phyloP scores from a whole-genome alignment of 2,113 vertebrate species.

The Sturnira hondurensis region DNA sequence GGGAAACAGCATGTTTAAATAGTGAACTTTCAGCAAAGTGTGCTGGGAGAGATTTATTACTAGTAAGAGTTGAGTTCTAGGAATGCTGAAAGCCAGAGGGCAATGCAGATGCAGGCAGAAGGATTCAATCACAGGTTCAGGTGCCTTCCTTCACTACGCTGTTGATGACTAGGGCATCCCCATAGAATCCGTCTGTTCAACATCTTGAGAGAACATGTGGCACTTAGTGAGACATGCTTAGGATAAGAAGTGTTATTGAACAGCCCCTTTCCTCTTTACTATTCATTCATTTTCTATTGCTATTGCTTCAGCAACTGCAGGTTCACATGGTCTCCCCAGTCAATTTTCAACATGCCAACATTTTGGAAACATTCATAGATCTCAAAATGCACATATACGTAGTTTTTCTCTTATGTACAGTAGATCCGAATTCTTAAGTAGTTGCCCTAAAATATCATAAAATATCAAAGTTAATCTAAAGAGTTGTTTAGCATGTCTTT shows the following conservation, averaged over 20 bases:
- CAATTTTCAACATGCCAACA: neutral
- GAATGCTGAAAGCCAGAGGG: constrained; percentile 45
- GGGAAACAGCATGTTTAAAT: neutral
- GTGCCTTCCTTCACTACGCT: neutral
- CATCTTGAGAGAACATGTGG: constrained; percentile 52
- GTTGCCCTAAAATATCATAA: neutral
- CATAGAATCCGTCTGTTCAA: constrained; percentile 24
- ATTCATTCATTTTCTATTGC: neutral
- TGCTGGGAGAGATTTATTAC: constrained; percentile 57
- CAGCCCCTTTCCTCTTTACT: neutral
- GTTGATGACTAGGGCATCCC: neutral
- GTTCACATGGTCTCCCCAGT: neutral
- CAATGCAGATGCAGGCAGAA: neutral
- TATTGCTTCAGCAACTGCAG: neutral
- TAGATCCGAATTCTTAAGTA: neutral
- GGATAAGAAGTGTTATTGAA: neutral
- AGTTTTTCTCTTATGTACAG: neutral
- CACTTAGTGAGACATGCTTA: constrained; percentile 8
- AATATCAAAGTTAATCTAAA: neutral
- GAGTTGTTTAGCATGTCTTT: neutral
- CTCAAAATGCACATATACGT: neutral
- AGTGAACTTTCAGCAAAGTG: neutral
- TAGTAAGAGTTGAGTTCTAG: constrained; percentile 23
- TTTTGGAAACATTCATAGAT: neutral
- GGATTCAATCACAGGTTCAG: constrained; percentile 40